A percentile compares a stretch with the other conserved stretches of the same genome.
These are phyloP conservation scores for Aphis gossypii DNA, from an alignment of 1,140 invertebrate genomes.

Conservation along the genomic window DNA sequence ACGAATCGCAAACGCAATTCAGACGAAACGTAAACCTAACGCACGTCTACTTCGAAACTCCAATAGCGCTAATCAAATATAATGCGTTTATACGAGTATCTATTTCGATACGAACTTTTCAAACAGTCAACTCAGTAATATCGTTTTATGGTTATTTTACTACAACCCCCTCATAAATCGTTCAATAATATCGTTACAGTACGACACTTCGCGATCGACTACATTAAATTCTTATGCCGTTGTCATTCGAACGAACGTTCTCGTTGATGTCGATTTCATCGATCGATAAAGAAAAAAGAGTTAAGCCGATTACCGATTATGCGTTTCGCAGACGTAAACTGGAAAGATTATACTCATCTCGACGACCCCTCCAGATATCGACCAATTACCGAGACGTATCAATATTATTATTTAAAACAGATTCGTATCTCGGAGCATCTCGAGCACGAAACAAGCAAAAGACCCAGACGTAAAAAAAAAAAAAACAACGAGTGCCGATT, in stretches of 20 bases:
- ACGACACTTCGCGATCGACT: background rate
- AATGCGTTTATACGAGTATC: background rate
- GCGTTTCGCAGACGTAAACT: background rate
- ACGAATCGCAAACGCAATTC: background rate
- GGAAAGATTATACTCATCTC: background rate
- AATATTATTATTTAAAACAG: conserved; percentile 15
- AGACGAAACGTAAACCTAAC: background rate
- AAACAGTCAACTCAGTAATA: background rate
- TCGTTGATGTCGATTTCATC: background rate
- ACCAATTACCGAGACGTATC: conserved; percentile 3
- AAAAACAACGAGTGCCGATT: background rate
- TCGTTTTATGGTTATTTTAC: background rate
- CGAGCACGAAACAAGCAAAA: background rate
- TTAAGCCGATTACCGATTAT: conserved; percentile 44
- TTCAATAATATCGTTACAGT: background rate
- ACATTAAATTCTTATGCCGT: background rate
- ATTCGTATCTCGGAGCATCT: conserved; percentile 29
- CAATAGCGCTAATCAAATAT: too few species aligned
- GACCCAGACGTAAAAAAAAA: conserved; percentile 33
- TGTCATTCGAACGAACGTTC: background rate
- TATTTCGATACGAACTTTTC: background rate
- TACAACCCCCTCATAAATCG: background rate
- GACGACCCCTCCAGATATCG: background rate
- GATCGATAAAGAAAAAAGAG: background rate
- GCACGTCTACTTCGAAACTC: background rate